Base-by-base conservation (phyloP, 64 coral and sea anemone genomes). In the Montipora foliosa region DNA sequence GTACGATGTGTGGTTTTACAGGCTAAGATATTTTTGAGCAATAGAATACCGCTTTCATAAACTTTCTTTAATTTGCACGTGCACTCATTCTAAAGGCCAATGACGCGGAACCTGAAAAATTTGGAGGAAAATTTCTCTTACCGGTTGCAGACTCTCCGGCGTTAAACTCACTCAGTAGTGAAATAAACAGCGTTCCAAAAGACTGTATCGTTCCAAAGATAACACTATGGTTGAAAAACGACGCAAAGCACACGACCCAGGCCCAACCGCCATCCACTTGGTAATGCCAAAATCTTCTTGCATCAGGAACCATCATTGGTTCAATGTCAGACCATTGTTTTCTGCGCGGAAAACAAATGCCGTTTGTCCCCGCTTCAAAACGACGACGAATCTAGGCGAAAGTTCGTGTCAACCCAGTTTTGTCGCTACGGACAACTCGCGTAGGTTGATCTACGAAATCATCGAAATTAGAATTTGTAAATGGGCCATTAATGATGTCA, bases 181-280 rank as follows among this genome's bases (percentile, higher is more conserved):
- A 70, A 71, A 97, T 89, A 53, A 95, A 97, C 67, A 97, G 91
- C 1, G 85, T 95, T 8, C 96, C 96, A n/a, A 88, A 97, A 6
- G 96, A 97, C 78, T 97, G 96, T 83, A 97, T 95, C 7, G 87
- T 92, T 8, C 96, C 96, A 47, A 97, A 97, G 3, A 92, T 48
- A 44, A 97, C 57, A 24, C 81, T 88, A 44, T 97, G 96, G 7
- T 88, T 67, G 11, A 87, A 77, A 80, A 97, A 97, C 45, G 93
- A 95, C 4, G 96, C 96, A 5, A 90, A 74, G 57, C 92, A 94
- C 17, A 97, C 96, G 6, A 97, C 58, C 96, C 96, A 97, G 12
- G 93, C 96, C 96, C 96, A 97, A 1, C 93, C 96, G 45, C 67
- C 74, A 20, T 97, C 96, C 21, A 95, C 80, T 89, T 88, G 75